phyloP scores from a whole-genome alignment of 2,888 invertebrate species.

The Leptinotarsa tumamoca region DNA sequence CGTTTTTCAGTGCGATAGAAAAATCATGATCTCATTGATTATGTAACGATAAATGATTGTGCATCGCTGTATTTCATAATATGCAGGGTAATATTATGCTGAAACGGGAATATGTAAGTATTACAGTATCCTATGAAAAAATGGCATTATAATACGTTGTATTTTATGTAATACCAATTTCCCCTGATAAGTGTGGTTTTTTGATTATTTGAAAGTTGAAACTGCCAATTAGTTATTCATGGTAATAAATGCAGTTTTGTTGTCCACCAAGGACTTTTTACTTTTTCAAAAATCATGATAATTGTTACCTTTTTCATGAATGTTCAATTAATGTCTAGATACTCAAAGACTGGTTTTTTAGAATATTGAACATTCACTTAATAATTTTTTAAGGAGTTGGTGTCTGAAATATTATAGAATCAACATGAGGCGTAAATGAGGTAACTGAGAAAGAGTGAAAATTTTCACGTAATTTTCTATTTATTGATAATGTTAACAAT shows the following conservation, averaged over 20 bases:
- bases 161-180: conserved; percentile 10
- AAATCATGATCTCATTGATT: conserved; percentile 26
- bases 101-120: background rate
- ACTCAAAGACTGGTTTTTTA: too few species aligned
- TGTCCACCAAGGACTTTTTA: background rate
- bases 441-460: too few species aligned
- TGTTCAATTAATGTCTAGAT: too few species aligned
- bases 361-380: too few species aligned
- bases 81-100: background rate
- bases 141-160: background rate
- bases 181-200: background rate
- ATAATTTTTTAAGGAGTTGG: too few species aligned
- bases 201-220: conserved; percentile 11
- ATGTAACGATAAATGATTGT: conserved; percentile 16
- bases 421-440: too few species aligned
- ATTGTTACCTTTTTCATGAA: background rate
- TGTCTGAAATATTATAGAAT: too few species aligned
- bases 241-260: background rate
- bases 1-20: conserved; percentile 18
- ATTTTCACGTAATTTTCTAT: too few species aligned
- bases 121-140: background rate
- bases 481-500: too few species aligned
- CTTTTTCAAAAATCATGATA: conserved; percentile 3
- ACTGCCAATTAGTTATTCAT: background rate
- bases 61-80: background rate